Conservation (phyloP, 2,888 invertebrate genomes). For the Globia sparganii region DNA sequence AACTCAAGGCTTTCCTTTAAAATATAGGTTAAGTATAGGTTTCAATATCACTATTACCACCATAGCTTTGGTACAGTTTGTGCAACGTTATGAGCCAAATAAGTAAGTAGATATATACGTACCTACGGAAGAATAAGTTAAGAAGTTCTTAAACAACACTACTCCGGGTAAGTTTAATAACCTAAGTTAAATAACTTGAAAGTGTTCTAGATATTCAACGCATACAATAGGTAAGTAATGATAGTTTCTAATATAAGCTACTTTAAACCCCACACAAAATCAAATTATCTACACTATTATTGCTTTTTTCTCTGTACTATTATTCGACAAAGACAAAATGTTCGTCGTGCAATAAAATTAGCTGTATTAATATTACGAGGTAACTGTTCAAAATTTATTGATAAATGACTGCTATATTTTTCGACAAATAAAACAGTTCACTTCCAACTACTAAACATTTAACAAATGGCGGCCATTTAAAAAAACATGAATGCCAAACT, state of each 20-base stretch:
- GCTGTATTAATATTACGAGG: neutral
- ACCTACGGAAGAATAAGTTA: slow-evolving; percentile 31
- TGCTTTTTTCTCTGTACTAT: neutral
- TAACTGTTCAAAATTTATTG: slow-evolving; percentile 49
- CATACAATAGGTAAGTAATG: neutral
- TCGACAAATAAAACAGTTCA: slow-evolving; percentile 47
- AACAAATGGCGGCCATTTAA: slow-evolving; percentile 61
- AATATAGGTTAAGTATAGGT: no score
- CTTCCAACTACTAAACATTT: slow-evolving; percentile 58
- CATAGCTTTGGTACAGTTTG: slow-evolving; percentile 3
- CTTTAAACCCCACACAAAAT: neutral
- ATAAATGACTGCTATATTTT: slow-evolving; percentile 54
- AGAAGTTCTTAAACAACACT: slow-evolving; percentile 35
- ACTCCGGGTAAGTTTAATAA: slow-evolving; percentile 44
- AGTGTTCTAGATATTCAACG: slow-evolving; percentile 18
- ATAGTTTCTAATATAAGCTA: slow-evolving; percentile 8
- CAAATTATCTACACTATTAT: neutral
- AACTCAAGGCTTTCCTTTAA: slow-evolving; percentile 1
- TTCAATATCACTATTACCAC: neutral
- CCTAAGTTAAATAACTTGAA: slow-evolving; percentile 42
- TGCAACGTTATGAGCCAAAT: slow-evolving; percentile 30
- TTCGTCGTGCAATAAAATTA: neutral
- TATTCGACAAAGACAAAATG: neutral
- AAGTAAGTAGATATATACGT: slow-evolving; percentile 20
- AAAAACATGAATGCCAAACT: slow-evolving; percentile 61